Base-by-base conservation (phyloP, 1,140 invertebrate species). In the Drosophila pruinosa region DNA sequence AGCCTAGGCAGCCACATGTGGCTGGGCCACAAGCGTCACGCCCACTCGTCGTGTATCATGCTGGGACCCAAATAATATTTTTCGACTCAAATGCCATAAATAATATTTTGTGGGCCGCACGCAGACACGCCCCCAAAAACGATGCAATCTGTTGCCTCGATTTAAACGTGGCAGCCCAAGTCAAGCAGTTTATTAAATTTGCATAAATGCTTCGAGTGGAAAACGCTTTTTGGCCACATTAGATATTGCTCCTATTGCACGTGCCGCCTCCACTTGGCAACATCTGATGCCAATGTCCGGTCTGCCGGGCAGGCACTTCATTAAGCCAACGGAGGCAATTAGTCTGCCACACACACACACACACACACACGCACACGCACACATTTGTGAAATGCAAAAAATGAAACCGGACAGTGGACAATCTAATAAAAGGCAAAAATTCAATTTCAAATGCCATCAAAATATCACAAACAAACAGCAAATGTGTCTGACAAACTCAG, bases 141-240 rank as follows among this genome's bases (percentile, higher is more conserved):
- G 19, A 15, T 43, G 14, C 57, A 59, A 59, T 59, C 57, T 61
- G 56, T 68, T 68, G 47, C 36, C 59, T 8, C 21, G 78, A 81
- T 81, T 81, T 81, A 81, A 81, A 61, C 62, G 45, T 67, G 59
- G 50, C 58, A 54, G 38, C 28, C 26, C 61, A 45, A 39, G 36
- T 63, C 36, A 65, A 57, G 52, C 67, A 86, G 78, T 86, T 86
- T 86, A 86, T 86, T 86, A 86, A 86, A 86, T 86, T 86, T 86
- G 75, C 82, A 86, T 86, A 86, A 86, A 82, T 86, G 82, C 76
- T 31, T 80, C 36, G 26, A 45, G 21, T 43, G 54, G 64, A 72
- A 75, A 61, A 72, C 65, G 64, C 38, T 28, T 67, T 38, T 43
- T 34, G 26, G 56, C 22, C 62, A 59, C 34, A 31, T 34, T 45